phyloP scores from a whole-genome alignment of 2,113 vertebrate species.

The Archocentrus centrarchus region DNA sequence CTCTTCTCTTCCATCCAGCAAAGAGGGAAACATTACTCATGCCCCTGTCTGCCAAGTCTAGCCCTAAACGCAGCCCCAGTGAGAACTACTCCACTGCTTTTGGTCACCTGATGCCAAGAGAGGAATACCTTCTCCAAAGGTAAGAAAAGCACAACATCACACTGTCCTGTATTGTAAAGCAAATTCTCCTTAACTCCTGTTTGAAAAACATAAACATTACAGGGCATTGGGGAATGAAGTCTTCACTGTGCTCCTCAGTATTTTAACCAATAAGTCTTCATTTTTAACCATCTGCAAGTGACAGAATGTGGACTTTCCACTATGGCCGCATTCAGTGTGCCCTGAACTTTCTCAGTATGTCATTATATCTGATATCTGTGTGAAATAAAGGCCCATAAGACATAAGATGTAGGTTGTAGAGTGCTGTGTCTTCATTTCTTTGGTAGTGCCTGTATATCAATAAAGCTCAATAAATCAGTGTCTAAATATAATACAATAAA shows the following conservation, averaged over 20 bases:
- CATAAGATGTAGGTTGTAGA: too few species aligned
- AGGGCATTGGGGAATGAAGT: not conserved
- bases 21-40: conserved; percentile 90
- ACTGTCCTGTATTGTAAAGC: not conserved
- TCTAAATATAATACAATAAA: not conserved
- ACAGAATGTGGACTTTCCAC: not conserved
- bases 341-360: not conserved
- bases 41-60: conserved; percentile 89
- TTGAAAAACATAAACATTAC: not conserved
- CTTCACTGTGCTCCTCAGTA: not conserved
- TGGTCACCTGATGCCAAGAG: conserved; percentile 85
- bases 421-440: not conserved
- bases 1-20: conserved; percentile 72
- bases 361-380: not conserved
- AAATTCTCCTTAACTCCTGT: not conserved
- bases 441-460: too few species aligned
- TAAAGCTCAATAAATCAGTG: not conserved
- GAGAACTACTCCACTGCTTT: conserved; percentile 96
- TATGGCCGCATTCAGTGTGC: not conserved
- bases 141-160: conserved; percentile 47
- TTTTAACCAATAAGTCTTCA: not conserved
- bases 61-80: conserved; percentile 94
- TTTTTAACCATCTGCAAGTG: not conserved
- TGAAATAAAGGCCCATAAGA: too few species aligned
- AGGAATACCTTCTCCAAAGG: conserved; percentile 84